phyloP scores from a whole-genome alignment of 2,113 vertebrate species.

The Copsychus sechellarum region DNA sequence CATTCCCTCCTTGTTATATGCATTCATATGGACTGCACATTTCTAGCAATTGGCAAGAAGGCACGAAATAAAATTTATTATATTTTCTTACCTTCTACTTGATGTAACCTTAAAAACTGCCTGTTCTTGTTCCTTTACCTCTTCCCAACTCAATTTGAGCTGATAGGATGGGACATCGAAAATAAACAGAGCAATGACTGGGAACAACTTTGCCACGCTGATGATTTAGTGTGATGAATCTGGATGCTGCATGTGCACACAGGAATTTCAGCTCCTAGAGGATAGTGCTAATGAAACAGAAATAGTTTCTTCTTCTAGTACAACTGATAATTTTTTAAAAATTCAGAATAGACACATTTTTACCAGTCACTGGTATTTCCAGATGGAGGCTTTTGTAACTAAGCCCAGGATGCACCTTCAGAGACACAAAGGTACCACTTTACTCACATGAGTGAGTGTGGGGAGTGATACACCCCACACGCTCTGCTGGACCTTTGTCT shows the following conservation, averaged over 20 bases:
- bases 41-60: slow-evolving; percentile 81
- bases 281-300: neutral
- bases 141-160: slow-evolving; percentile 29
- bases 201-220: neutral
- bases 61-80: slow-evolving; percentile 78
- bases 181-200: neutral
- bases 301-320: neutral
- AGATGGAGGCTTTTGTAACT: neutral
- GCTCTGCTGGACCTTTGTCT: neutral
- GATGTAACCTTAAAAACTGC: slow-evolving; percentile 66
- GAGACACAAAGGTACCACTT: neutral
- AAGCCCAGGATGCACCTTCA: neutral
- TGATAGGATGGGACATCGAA: neutral
- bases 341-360: neutral
- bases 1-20: slow-evolving; percentile 81
- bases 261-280: neutral
- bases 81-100: slow-evolving; percentile 78
- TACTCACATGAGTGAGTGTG: neutral
- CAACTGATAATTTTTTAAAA: neutral
- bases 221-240: neutral
- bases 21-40: slow-evolving; percentile 85
- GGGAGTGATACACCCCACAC: neutral
- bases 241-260: neutral
- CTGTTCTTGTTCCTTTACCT: slow-evolving; percentile 63
- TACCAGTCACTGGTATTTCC: neutral